phyloP scores from a whole-genome alignment of 2,797 vertebrate genomes.

The Clarias platycephalus region DNA sequence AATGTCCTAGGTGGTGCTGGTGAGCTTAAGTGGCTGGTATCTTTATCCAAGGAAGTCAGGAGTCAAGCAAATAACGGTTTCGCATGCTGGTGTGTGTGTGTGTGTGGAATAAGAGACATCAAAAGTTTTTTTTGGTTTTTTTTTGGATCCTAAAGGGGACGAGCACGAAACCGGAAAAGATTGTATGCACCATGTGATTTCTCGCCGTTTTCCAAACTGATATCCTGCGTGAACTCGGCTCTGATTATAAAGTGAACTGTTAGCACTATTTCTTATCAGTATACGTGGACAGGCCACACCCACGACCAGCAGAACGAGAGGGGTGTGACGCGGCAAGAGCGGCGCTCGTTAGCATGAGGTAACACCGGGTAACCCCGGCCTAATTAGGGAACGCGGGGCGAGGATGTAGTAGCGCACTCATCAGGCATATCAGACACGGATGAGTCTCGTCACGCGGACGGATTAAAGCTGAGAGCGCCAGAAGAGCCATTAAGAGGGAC shows the following conservation, averaged over 20 bases:
- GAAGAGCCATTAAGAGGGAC: constrained; percentile 47
- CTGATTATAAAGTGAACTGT: too few relatives aligned
- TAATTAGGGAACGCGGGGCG: background rate
- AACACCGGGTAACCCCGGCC: background rate
- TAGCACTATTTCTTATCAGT: too few relatives aligned
- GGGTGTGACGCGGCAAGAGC: background rate
- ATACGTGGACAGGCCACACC: background rate
- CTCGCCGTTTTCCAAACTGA: too few relatives aligned
- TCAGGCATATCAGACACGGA: constrained; percentile 4
- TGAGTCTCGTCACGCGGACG: constrained; percentile 36
- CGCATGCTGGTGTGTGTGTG: background rate
- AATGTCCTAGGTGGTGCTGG: background rate
- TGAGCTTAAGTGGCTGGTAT: background rate
- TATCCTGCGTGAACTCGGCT: too few relatives aligned
- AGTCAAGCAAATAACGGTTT: background rate
- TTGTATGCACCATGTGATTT: too few relatives aligned
- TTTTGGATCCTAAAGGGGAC: too few relatives aligned
- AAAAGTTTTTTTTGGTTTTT: too few relatives aligned
- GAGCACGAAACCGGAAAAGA: too few relatives aligned
- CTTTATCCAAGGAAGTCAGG: too few relatives aligned
- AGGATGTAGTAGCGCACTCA: constrained; percentile 7
- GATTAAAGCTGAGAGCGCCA: constrained; percentile 18
- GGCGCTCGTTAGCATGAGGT: background rate
- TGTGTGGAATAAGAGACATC: too few relatives aligned
- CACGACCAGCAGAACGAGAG: background rate